These are phyloP conservation scores for Octodonta nipae DNA, from an alignment of 2,888 invertebrate species.

Conservation along the genomic window DNA sequence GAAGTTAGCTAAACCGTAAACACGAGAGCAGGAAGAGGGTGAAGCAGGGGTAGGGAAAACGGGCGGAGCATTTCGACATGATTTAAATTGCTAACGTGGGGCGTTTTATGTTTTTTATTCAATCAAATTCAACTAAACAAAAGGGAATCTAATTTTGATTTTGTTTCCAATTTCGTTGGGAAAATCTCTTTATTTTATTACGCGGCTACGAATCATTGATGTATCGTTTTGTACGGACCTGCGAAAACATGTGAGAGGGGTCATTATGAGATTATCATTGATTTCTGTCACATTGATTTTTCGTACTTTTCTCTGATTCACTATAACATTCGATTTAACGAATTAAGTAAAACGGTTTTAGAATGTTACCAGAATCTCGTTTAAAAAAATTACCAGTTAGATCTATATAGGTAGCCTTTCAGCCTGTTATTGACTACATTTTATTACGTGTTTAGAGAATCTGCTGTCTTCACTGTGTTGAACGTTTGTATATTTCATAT, in stretches of 20 bases:
- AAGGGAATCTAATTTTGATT: constrained; percentile 28
- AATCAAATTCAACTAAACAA: constrained; percentile 30
- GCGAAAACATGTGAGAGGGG: constrained; percentile 25
- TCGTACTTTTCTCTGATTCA: constrained; percentile 11
- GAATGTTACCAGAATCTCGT: no score
- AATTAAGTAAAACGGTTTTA: no score
- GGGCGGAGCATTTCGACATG: constrained; percentile 30
- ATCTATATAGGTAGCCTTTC: no score
- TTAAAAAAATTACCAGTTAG: no score
- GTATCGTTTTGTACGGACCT: constrained; percentile 11
- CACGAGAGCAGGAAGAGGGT: constrained; percentile 12
- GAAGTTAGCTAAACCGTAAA: background rate
- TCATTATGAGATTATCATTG: constrained; percentile 31
- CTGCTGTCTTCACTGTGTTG: no score
- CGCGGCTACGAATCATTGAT: constrained; percentile 20
- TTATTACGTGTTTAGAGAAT: no score
- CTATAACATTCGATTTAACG: constrained; percentile 10
- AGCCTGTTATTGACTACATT: no score
- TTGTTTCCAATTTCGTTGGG: constrained; percentile 27
- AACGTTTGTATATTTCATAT: no score
- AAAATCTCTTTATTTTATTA: constrained; percentile 27
- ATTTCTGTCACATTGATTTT: constrained; percentile 28
- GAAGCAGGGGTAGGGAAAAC: constrained; percentile 12
- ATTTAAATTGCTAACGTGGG: constrained; percentile 37
- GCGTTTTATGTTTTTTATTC: constrained; percentile 35